phyloP scores from a whole-genome alignment of 1,140 invertebrate genomes.

The Maconellicoccus hirsutus region DNA sequence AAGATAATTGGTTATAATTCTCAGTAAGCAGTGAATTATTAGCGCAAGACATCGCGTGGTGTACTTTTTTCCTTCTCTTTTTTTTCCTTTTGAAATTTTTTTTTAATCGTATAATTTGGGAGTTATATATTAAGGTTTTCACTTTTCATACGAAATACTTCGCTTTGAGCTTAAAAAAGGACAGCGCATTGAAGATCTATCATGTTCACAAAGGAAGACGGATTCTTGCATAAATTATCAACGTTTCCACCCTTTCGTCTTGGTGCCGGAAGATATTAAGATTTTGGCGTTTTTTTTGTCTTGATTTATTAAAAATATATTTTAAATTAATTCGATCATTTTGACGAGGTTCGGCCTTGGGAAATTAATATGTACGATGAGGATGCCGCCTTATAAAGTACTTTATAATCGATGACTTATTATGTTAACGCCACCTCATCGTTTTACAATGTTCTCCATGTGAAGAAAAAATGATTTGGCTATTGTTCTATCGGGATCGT shows the following conservation, averaged over 20 bases:
- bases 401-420: too few species aligned
- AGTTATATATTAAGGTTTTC: constrained; percentile 11
- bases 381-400: too few species aligned
- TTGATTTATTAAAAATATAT: constrained; percentile 1
- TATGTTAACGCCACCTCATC: too few species aligned
- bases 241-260: not conserved
- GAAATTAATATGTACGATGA: not conserved
- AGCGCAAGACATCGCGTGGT: constrained; percentile 21
- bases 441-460: too few species aligned
- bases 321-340: not conserved
- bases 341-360: not conserved
- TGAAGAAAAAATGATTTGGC: too few species aligned
- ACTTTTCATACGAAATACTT: constrained; percentile 11
- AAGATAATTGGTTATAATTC: constrained; percentile 21
- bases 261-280: not conserved
- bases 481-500: too few species aligned
- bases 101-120: constrained; percentile 15
- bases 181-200: not conserved
- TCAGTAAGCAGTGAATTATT: constrained; percentile 16
- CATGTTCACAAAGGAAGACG: not conserved
- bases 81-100: not conserved
- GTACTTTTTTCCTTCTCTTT: not conserved
- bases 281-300: constrained; percentile 8
- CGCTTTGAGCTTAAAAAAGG: constrained; percentile 7
- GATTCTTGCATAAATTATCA: constrained; percentile 21